These are phyloP conservation scores for Dorcus parallelipipedus DNA, from an alignment of 2,888 invertebrate species.

Conservation along the genomic window DNA sequence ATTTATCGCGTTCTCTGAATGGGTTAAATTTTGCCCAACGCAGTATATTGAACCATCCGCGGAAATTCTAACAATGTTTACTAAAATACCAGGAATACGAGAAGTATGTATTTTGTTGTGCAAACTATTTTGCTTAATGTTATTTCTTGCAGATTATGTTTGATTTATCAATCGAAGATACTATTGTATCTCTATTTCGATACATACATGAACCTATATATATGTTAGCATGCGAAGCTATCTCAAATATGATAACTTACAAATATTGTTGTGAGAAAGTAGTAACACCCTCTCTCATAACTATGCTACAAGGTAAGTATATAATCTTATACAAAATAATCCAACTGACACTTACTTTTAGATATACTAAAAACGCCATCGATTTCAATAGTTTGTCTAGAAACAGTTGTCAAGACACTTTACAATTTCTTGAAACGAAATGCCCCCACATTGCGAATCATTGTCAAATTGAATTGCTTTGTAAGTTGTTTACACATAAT, in stretches of 20 bases:
- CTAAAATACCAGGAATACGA: neutral
- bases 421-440: neutral
- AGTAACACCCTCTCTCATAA: slow-evolving; percentile 33
- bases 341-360: too few species aligned
- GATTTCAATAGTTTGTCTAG: neutral
- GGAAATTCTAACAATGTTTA: neutral
- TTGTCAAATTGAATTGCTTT: neutral
- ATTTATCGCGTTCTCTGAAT: neutral
- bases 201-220: slow-evolving; percentile 2
- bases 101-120: neutral
- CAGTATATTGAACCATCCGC: neutral
- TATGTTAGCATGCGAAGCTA: slow-evolving; percentile 27
- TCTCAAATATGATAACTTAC: slow-evolving; percentile 36
- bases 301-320: slow-evolving; percentile 17
- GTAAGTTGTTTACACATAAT: too few species aligned
- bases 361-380: too few species aligned
- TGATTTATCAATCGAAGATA: slow-evolving; percentile 13
- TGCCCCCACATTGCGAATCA: neutral
- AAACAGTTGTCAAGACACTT: neutral
- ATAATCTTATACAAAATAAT: too few species aligned
- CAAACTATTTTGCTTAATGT: neutral
- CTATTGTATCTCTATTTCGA: slow-evolving; percentile 5
- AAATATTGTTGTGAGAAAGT: slow-evolving; percentile 39
- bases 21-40: neutral
- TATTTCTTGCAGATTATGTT: slow-evolving; percentile 7